These are phyloP conservation scores for Melanostoma mellinum DNA, from an alignment of 2,888 invertebrate species.

Conservation along the genomic window DNA sequence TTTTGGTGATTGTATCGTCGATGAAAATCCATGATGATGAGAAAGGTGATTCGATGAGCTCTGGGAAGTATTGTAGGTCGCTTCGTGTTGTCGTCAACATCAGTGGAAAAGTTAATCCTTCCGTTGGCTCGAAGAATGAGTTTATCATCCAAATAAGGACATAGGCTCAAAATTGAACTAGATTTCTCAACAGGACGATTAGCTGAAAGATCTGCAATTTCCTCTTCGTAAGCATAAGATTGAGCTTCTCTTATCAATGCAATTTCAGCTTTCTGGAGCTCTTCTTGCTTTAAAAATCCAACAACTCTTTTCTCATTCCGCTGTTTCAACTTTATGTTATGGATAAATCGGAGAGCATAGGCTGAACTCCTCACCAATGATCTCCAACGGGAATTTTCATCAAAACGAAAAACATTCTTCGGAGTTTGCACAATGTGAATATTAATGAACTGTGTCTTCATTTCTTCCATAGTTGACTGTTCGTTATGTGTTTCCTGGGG, in stretches of 20 bases:
- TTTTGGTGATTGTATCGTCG: constrained; percentile 12
- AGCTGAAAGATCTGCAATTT: constrained; percentile 1
- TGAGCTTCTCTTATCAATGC: constrained; percentile 22
- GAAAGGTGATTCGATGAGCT: neutral
- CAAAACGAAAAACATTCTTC: neutral
- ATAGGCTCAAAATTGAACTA: neutral
- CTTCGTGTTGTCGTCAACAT: neutral
- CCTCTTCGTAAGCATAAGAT: neutral
- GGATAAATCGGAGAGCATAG: neutral
- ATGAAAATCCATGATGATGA: constrained; percentile 9
- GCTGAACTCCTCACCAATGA: neutral
- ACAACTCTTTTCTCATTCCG: neutral
- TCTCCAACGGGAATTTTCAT: neutral
- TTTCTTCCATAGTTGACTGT: neutral
- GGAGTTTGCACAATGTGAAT: neutral
- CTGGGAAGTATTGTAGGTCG: constrained; percentile 1
- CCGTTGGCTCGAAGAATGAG: neutral
- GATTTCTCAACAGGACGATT: constrained; percentile 10
- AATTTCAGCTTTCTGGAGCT: constrained; percentile 4
- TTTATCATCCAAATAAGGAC: neutral
- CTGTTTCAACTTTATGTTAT: constrained; percentile 9
- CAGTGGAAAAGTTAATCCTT: neutral
- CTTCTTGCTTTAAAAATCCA: neutral
- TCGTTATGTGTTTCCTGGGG: neutral
- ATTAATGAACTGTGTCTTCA: constrained; percentile 5